Conservation (phyloP, 2,797 vertebrate genomes). For the Anabas testudineus region DNA sequence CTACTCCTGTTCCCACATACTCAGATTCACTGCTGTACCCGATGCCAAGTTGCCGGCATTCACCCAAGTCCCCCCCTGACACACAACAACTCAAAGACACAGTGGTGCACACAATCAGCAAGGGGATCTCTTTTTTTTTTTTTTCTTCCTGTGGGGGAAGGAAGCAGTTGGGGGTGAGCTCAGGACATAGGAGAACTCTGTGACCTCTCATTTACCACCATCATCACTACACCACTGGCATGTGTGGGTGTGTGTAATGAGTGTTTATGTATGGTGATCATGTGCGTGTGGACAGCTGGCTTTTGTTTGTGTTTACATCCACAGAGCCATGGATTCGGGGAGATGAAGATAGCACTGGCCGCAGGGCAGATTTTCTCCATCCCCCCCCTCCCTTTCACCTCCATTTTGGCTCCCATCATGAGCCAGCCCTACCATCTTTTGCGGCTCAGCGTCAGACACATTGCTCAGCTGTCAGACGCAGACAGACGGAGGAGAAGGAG, state of each 20-base stretch:
- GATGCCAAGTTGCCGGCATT: constrained; percentile 55
- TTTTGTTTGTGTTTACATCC: constrained; percentile 74
- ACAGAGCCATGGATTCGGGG: constrained; percentile 35
- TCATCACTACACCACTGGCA: constrained; percentile 54
- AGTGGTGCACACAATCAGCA: constrained; percentile 39
- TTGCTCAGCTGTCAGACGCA: not conserved
- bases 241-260: constrained; percentile 37
- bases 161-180: constrained; percentile 40
- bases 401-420: constrained; percentile 52
- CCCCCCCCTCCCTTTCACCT: constrained; percentile 12
- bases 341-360: constrained; percentile 33
- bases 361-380: constrained; percentile 20
- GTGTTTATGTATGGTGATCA: constrained; percentile 38
- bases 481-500: not conserved
- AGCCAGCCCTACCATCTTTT: constrained; percentile 4
- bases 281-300: constrained; percentile 61
- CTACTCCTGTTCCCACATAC: constrained; percentile 32
- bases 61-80: constrained; percentile 22
- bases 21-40: not conserved
- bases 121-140: constrained; percentile 36
- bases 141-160: constrained; percentile 48
- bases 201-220: constrained; percentile 44
- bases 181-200: constrained; percentile 60
- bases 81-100: constrained; percentile 23
- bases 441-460: constrained; percentile 5